phyloP scores from a whole-genome alignment of 1,140 invertebrate species.

The Paraescarpia echinospica region DNA sequence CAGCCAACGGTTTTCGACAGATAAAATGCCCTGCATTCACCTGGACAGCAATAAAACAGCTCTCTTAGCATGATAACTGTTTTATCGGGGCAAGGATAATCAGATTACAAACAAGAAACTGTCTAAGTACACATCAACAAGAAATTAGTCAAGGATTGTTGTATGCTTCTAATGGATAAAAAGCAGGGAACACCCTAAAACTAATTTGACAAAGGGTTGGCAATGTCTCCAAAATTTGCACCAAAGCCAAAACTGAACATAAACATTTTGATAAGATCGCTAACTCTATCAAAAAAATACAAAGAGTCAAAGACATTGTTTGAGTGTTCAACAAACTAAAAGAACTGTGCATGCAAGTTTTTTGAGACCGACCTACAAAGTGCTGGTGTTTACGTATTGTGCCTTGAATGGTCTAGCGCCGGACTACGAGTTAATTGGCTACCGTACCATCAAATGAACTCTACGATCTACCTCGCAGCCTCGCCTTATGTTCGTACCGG shows the following conservation, averaged over 20 bases:
- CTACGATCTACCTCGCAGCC: no score
- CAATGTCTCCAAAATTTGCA: not conserved
- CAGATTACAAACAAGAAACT: not conserved
- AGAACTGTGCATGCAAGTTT: not conserved
- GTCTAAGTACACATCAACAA: not conserved
- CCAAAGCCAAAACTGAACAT: not conserved
- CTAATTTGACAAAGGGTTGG: not conserved
- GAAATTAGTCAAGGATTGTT: not conserved
- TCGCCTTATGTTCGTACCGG: no score
- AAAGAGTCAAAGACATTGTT: not conserved
- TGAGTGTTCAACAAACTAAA: not conserved
- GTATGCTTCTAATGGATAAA: not conserved
- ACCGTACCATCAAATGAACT: no score
- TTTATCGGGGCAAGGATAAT: not conserved
- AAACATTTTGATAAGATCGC: not conserved
- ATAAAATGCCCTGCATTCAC: not conserved
- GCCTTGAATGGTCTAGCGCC: no score
- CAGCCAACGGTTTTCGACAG: not conserved
- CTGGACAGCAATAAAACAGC: not conserved
- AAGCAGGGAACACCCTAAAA: not conserved
- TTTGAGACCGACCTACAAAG: no score
- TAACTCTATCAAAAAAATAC: no score
- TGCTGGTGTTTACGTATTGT: no score
- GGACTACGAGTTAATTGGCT: no score
- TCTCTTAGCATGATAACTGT: not conserved